phyloP scores from a whole-genome alignment of 2,888 invertebrate genomes.

The Catocala fraxini region DNA sequence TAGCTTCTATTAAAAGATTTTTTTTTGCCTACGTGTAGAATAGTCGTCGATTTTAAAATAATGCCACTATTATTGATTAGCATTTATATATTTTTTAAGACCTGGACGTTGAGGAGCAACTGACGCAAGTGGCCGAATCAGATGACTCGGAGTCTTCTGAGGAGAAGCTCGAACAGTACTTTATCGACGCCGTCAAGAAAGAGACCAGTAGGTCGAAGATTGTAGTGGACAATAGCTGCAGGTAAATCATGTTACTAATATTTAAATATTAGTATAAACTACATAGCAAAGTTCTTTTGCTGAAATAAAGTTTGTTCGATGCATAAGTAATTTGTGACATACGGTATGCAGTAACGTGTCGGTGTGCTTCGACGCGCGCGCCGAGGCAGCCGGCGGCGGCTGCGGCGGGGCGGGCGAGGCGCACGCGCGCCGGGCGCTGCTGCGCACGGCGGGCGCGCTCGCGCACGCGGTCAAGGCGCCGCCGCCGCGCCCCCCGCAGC shows the following conservation, averaged over 20 bases:
- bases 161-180: conserved; percentile 90
- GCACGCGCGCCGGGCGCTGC: conserved; percentile 90
- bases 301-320: neutral
- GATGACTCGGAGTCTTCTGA: conserved; percentile 93
- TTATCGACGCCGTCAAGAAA: conserved; percentile 84
- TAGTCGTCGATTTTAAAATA: neutral
- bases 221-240: conserved; percentile 68
- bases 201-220: conserved; percentile 71
- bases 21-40: neutral
- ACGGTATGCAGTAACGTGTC: conserved; percentile 69
- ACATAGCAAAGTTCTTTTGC: neutral
- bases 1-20: too few relatives aligned
- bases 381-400: conserved; percentile 93
- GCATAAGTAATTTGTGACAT: too few relatives aligned
- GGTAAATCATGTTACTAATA: conserved; percentile 52
- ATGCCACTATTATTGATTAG: neutral
- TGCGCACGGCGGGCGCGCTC: conserved; percentile 89
- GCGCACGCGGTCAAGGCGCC: conserved; percentile 69
- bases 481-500: conserved; percentile 49
- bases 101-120: conserved; percentile 71
- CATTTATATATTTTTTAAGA: conserved; percentile 46
- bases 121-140: conserved; percentile 92
- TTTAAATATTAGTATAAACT: neutral
- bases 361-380: conserved; percentile 85
- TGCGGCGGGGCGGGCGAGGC: conserved; percentile 94